Evolutionary conservation across 2,797 vertebrate species (phyloP).

Genomic region (Balearica regulorum): DNA sequence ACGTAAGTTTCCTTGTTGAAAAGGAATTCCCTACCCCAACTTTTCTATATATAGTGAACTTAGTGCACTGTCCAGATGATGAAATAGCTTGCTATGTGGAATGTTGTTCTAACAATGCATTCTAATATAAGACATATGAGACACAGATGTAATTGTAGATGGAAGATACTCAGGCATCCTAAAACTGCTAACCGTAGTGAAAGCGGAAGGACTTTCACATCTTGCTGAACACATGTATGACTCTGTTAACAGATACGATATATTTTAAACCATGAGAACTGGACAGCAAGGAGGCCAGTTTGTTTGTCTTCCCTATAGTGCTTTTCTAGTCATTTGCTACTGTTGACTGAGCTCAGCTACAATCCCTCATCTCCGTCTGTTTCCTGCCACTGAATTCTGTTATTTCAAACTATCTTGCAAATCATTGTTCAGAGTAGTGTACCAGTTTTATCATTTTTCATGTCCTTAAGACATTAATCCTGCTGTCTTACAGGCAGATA

Average conservation of each 20-base stretch:
- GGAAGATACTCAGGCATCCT: not conserved
- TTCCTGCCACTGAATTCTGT: not conserved
- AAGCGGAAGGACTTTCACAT: not conserved
- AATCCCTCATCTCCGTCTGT: not conserved
- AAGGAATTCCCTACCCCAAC: not conserved
- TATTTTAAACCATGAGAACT: not conserved
- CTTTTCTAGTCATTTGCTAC: not conserved
- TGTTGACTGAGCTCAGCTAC: not conserved
- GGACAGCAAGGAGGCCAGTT: not conserved
- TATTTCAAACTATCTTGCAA: not conserved
- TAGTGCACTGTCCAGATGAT: not conserved
- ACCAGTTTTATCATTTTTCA: not conserved
- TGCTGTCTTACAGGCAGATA: not conserved
- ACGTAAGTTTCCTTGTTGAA: not conserved
- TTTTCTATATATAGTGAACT: not conserved
- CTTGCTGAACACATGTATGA: not conserved
- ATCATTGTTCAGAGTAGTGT: not conserved
- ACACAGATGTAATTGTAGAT: not conserved
- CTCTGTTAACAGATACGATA: not conserved
- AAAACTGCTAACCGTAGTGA: not conserved
- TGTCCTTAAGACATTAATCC: not conserved
- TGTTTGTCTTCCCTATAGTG: not conserved
- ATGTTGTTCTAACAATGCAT: not conserved
- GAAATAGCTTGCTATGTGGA: not conserved
- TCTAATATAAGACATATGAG: not conserved